A percentile compares a stretch with the other conserved stretches of the same genome.
Conservation (phyloP, 2,113 vertebrate species). For the Cranoglanis bouderius region DNA sequence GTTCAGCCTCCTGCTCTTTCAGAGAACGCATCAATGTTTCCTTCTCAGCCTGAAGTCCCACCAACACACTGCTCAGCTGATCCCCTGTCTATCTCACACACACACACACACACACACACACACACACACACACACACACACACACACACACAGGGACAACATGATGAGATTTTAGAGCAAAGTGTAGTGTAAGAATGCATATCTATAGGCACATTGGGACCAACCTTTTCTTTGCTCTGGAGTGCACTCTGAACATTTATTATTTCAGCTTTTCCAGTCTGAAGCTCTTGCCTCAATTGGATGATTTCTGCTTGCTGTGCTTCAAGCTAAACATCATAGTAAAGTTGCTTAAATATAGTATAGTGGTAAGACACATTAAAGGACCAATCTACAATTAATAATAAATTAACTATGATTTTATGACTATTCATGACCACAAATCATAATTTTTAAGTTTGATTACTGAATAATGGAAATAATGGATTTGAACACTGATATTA, state of each 20-base stretch:
- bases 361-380: neutral
- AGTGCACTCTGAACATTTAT: conserved; percentile 58
- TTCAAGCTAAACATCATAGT: conserved; percentile 42
- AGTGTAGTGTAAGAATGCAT: neutral
- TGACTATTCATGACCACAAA: neutral
- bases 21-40: conserved; percentile 61
- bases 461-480: neutral
- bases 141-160: neutral
- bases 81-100: conserved; percentile 67
- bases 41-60: conserved; percentile 74
- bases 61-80: conserved; percentile 67
- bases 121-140: conserved; percentile 15
- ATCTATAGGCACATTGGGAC: neutral
- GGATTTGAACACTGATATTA: neutral
- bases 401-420: neutral
- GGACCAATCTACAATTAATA: neutral
- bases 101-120: neutral
- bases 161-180: neutral
- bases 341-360: neutral
- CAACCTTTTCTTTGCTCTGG: conserved; percentile 67
- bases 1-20: conserved; percentile 67
- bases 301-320: conserved; percentile 64
- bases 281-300: conserved; percentile 62
- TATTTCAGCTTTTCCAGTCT: conserved; percentile 64
- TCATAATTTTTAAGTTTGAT: neutral